These are phyloP conservation scores for Tor tambroides DNA, from an alignment of 2,113 vertebrate species.

Conservation along the genomic window DNA sequence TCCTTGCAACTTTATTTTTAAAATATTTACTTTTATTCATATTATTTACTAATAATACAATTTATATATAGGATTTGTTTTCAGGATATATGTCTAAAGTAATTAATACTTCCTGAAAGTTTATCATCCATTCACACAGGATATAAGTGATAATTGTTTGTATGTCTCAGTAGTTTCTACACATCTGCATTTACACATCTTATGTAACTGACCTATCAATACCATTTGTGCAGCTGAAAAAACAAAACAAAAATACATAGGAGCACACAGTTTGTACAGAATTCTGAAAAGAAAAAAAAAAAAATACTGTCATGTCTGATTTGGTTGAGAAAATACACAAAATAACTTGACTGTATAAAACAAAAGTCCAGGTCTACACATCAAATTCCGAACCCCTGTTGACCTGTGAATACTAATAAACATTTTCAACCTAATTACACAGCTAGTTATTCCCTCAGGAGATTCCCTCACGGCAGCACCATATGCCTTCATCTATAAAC, in stretches of 20 bases:
- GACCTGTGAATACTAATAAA: background rate
- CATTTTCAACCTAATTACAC: slow-evolving; percentile 18
- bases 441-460: slow-evolving; percentile 1
- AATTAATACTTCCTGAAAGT: background rate
- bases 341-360: background rate
- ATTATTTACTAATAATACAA: no score
- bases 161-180: background rate
- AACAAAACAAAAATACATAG: no score
- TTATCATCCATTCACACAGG: background rate
- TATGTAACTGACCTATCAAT: background rate
- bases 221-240: background rate
- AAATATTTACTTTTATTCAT: no score
- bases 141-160: background rate
- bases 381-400: background rate
- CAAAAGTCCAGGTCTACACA: background rate
- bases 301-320: background rate
- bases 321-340: background rate
- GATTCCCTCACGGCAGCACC: background rate
- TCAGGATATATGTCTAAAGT: background rate
- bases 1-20: no score
- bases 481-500: background rate
- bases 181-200: no score
- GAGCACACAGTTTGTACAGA: background rate
- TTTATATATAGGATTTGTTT: background rate
- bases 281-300: background rate